These are phyloP conservation scores for Microtus ochrogaster DNA, from an alignment of 2,113 vertebrate species.

Conservation along the genomic window DNA sequence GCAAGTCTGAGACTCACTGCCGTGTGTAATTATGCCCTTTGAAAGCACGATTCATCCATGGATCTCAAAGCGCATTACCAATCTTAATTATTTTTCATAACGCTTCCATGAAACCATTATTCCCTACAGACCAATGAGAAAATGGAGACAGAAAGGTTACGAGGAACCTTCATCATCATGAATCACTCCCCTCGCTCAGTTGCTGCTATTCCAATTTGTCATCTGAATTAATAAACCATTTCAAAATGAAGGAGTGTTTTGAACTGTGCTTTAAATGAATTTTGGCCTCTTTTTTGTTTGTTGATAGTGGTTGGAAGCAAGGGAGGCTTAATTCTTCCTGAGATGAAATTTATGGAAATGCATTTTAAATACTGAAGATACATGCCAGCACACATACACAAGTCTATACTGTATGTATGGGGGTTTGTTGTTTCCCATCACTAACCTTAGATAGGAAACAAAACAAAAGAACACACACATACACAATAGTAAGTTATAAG, in stretches of 20 bases:
- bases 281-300: constrained; percentile 50
- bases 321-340: constrained; percentile 37
- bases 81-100: constrained; percentile 75
- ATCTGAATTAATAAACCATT: constrained; percentile 61
- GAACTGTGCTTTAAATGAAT: constrained; percentile 43
- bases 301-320: constrained; percentile 35
- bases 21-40: constrained; percentile 68
- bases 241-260: constrained; percentile 38
- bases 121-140: constrained; percentile 62
- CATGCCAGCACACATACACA: constrained; percentile 25
- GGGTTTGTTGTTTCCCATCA: background rate
- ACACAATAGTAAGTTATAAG: background rate
- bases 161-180: constrained; percentile 52
- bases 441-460: constrained; percentile 49
- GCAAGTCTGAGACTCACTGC: constrained; percentile 14
- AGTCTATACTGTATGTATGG: background rate
- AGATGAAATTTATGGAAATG: constrained; percentile 59
- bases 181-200: constrained; percentile 60
- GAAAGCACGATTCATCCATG: constrained; percentile 53
- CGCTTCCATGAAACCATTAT: constrained; percentile 62
- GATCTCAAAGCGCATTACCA: constrained; percentile 67
- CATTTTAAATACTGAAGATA: constrained; percentile 64
- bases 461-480: background rate
- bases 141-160: constrained; percentile 63
- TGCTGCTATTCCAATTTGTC: constrained; percentile 45